These are phyloP conservation scores for Heliconius congener DNA, from an alignment of 1,140 invertebrate genomes.

Conservation along the genomic window DNA sequence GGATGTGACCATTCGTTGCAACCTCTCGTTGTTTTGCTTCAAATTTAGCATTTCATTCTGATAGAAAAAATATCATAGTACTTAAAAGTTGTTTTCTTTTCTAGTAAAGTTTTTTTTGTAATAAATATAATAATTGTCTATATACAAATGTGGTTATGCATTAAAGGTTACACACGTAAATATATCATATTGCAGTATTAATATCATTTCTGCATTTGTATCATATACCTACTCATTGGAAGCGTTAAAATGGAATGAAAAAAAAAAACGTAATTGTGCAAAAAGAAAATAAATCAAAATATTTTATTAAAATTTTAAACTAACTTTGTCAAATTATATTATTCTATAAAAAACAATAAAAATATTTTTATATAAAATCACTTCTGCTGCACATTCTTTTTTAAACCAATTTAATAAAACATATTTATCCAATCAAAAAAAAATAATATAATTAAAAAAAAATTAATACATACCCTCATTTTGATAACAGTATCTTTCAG, in stretches of 20 bases:
- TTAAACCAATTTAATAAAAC: not conserved
- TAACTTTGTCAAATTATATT: too few relatives aligned
- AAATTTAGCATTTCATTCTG: constrained; percentile 97
- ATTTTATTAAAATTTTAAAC: too few relatives aligned
- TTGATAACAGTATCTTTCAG: constrained; percentile 97
- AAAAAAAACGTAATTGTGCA: not conserved
- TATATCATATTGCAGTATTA: too few relatives aligned
- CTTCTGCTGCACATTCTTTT: too few relatives aligned
- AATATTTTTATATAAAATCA: too few relatives aligned
- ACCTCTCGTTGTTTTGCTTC: constrained; percentile 97
- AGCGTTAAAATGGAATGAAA: not conserved
- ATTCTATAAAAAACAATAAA: too few relatives aligned
- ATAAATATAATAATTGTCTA: not conserved
- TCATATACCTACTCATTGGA: not conserved
- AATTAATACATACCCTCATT: constrained; percentile 89
- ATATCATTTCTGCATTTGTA: too few relatives aligned
- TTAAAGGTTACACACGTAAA: too few relatives aligned
- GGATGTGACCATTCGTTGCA: constrained; percentile 92
- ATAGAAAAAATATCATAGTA: not conserved
- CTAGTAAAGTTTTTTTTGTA: too few relatives aligned
- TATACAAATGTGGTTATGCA: too few relatives aligned
- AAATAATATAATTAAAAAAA: not conserved
- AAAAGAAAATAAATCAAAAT: too few relatives aligned
- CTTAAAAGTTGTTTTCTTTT: not conserved
- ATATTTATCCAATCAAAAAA: not conserved